A percentile compares a stretch with the other conserved stretches of the same genome.
phyloP scores from a whole-genome alignment of 2,888 invertebrate genomes.

The Hyposoter dolosus region DNA sequence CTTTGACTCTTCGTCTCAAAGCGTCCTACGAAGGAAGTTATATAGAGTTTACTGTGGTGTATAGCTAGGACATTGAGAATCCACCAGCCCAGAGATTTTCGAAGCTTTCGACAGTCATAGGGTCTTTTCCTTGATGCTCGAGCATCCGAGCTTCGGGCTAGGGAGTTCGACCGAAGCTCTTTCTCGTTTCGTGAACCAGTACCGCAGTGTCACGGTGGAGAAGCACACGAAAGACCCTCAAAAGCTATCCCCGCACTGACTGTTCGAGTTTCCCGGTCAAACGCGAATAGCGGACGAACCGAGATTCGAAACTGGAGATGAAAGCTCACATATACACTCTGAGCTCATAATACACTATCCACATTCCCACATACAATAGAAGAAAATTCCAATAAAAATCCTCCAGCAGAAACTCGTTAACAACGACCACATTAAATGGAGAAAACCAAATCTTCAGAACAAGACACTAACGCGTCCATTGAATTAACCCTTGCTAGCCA shows the following conservation, averaged over 20 bases:
- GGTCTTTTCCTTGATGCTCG: conserved; percentile 40
- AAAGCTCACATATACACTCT: conserved; percentile 41
- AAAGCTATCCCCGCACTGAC: conserved; percentile 22
- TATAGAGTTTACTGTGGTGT: not conserved
- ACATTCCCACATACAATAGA: conserved; percentile 14
- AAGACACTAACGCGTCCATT: too few relatives aligned
- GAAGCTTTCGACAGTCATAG: conserved; percentile 20
- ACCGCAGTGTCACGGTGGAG: conserved; percentile 3
- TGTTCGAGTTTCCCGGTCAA: conserved; percentile 48
- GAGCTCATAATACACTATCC: not conserved
- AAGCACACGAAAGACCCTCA: conserved; percentile 39
- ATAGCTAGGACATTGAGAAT: conserved; percentile 14
- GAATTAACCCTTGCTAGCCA: too few relatives aligned
- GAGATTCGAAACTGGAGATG: conserved; percentile 56
- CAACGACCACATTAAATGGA: not conserved
- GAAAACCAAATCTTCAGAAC: not conserved
- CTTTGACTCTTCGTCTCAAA: conserved; percentile 64
- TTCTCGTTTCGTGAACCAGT: conserved; percentile 39
- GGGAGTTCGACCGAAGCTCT: conserved; percentile 51
- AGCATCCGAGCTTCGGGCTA: conserved; percentile 39
- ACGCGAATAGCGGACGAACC: conserved; percentile 41
- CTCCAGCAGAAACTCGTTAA: conserved; percentile 2
- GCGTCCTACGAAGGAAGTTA: not conserved
- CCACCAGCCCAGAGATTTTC: conserved; percentile 26
- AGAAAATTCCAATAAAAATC: conserved; percentile 19